Evolutionary conservation across 2,888 invertebrate species (phyloP).

Genomic region (Agrilus mali): DNA sequence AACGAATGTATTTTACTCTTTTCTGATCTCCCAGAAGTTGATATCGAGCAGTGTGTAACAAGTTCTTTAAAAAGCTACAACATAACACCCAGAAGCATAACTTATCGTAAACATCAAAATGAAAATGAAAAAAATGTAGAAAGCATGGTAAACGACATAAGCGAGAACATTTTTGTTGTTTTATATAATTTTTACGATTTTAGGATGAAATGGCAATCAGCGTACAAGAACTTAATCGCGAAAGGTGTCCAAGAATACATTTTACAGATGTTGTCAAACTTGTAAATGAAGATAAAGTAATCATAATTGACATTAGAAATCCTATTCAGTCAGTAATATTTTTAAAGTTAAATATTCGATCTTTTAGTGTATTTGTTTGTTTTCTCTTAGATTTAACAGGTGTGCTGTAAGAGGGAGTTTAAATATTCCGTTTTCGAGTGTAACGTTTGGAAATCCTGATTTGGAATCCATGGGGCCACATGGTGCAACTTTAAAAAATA

Average conservation of each 20-base stretch:
- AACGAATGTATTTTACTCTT: constrained; percentile 97
- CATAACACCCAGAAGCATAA: constrained; percentile 77
- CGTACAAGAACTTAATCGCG: constrained; percentile 34
- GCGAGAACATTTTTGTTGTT: too few relatives aligned
- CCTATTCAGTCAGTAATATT: constrained; percentile 41
- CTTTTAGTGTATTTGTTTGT: constrained; percentile 38
- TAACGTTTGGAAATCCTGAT: constrained; percentile 56
- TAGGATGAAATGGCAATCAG: constrained; percentile 60
- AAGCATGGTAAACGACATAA: background rate
- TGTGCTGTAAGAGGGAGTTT: constrained; percentile 71
- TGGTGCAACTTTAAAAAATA: constrained; percentile 46
- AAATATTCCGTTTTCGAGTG: constrained; percentile 77
- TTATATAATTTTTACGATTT: constrained; percentile 12
- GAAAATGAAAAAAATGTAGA: constrained; percentile 13
- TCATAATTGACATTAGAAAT: constrained; percentile 58
- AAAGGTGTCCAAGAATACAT: constrained; percentile 74
- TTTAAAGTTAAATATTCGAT: background rate
- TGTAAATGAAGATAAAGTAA: constrained; percentile 40
- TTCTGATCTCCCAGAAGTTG: constrained; percentile 96
- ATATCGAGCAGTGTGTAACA: constrained; percentile 84
- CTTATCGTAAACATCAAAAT: constrained; percentile 66
- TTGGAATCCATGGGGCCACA: constrained; percentile 57
- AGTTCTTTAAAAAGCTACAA: constrained; percentile 79
- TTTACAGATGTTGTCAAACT: constrained; percentile 71
- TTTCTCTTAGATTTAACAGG: constrained; percentile 50